A percentile compares a stretch with the other conserved stretches of the same genome.
These are phyloP conservation scores for Cephalopholis sonnerati DNA, from an alignment of 2,113 vertebrate genomes.

Conservation along the genomic window DNA sequence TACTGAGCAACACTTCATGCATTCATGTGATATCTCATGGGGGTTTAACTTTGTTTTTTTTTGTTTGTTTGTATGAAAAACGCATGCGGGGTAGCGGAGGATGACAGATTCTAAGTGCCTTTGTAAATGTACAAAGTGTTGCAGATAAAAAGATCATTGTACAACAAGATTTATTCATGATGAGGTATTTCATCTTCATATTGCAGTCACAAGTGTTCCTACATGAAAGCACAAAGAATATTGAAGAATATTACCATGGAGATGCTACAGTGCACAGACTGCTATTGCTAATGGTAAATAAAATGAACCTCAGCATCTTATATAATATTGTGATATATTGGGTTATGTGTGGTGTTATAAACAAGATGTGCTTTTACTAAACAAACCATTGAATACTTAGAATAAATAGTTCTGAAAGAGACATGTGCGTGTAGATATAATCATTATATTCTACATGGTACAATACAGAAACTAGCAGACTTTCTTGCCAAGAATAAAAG, in stretches of 20 bases:
- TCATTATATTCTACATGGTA: background rate
- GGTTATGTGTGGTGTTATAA: slow-evolving; percentile 6
- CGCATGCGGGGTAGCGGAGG: background rate
- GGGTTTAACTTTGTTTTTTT: background rate
- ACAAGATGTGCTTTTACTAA: slow-evolving; percentile 15
- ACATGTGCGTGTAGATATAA: background rate
- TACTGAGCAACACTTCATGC: background rate
- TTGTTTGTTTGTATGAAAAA: slow-evolving; percentile 3
- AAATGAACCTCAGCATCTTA: background rate
- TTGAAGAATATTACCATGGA: slow-evolving; percentile 66
- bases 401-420: background rate
- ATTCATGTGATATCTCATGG: slow-evolving; percentile 1
- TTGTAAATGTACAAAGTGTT: slow-evolving; percentile 48
- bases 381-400: background rate
- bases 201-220: slow-evolving; percentile 35
- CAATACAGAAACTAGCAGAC: background rate
- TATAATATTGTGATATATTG: background rate
- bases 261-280: slow-evolving; percentile 41
- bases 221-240: slow-evolving; percentile 22
- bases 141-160: slow-evolving; percentile 36
- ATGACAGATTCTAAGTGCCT: slow-evolving; percentile 22
- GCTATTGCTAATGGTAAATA: slow-evolving; percentile 31
- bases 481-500: background rate
- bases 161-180: slow-evolving; percentile 32
- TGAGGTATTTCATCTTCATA: slow-evolving; percentile 47